phyloP scores from a whole-genome alignment of 2,797 vertebrate genomes.

The Pempheris klunzingeri region DNA sequence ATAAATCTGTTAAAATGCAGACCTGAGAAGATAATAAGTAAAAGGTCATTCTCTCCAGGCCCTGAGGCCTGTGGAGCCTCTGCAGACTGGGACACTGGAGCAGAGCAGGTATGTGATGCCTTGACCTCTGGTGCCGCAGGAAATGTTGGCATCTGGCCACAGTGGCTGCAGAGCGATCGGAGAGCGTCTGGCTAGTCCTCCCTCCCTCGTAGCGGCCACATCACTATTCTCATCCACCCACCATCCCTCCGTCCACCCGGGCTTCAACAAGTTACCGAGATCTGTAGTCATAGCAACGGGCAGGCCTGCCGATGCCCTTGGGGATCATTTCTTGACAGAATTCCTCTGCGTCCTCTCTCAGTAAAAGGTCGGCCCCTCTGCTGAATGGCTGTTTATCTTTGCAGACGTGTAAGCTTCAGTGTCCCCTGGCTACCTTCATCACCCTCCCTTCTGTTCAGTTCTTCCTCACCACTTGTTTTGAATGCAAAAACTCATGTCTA shows the following conservation, averaged over 20 bases:
- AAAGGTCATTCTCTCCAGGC: conserved; percentile 64
- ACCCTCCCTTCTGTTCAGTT: conserved; percentile 39
- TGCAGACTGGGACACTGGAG: conserved; percentile 23
- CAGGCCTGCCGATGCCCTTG: conserved; percentile 78
- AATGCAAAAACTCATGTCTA: conserved; percentile 45
- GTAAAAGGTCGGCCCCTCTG: conserved; percentile 76
- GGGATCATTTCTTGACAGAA: conserved; percentile 82
- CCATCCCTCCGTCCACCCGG: conserved; percentile 59
- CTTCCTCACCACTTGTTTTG: conserved; percentile 33
- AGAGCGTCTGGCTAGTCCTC: conserved; percentile 52
- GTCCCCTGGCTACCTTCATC: conserved; percentile 55
- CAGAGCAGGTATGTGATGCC: conserved; percentile 45
- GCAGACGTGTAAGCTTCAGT: conserved; percentile 51
- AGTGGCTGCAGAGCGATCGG: conserved; percentile 45
- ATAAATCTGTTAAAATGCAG: conserved; percentile 37
- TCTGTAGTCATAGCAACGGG: conserved; percentile 84
- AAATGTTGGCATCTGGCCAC: conserved; percentile 62
- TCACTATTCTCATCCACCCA: conserved; percentile 74
- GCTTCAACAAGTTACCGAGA: conserved; percentile 49
- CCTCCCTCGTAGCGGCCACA: conserved; percentile 41
- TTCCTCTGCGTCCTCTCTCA: conserved; percentile 73
- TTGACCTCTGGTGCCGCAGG: conserved; percentile 57
- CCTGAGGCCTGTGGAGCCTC: conserved; percentile 35
- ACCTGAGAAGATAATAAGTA: conserved; percentile 20
- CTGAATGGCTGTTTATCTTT: conserved; percentile 78